These are phyloP conservation scores for Pharmacophagus antenor DNA, from an alignment of 2,888 invertebrate species.

Conservation along the genomic window DNA sequence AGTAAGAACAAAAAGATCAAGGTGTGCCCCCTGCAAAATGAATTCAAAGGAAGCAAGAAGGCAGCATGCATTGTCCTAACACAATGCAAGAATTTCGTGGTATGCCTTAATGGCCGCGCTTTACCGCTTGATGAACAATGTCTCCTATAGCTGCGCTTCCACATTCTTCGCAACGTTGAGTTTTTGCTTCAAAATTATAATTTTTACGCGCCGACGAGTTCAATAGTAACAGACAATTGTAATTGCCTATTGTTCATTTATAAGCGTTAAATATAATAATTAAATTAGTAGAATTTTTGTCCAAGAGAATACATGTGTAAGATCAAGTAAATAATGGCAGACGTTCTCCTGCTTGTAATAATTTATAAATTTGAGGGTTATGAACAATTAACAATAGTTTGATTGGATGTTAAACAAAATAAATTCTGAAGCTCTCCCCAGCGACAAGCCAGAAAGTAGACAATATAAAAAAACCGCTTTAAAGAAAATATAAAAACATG, in stretches of 20 bases:
- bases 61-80: conserved; percentile 32
- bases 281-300: no score
- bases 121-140: conserved; percentile 35
- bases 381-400: no score
- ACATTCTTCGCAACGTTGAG: conserved; percentile 29
- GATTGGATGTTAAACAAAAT: no score
- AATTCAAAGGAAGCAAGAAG: conserved; percentile 31
- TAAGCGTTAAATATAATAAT: background rate
- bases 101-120: conserved; percentile 37
- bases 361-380: no score
- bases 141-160: conserved; percentile 28
- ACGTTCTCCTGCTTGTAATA: no score
- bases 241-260: background rate
- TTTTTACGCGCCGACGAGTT: conserved; percentile 12
- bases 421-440: no score
- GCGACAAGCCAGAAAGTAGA: no score
- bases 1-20: conserved; percentile 28
- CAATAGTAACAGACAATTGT: background rate
- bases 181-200: conserved; percentile 23
- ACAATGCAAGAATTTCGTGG: conserved; percentile 35
- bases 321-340: no score
- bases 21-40: conserved; percentile 24
- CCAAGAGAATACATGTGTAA: no score
- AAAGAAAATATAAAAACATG: no score
- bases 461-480: no score